phyloP scores from a whole-genome alignment of 2,797 vertebrate species.

The Pampus argenteus region DNA sequence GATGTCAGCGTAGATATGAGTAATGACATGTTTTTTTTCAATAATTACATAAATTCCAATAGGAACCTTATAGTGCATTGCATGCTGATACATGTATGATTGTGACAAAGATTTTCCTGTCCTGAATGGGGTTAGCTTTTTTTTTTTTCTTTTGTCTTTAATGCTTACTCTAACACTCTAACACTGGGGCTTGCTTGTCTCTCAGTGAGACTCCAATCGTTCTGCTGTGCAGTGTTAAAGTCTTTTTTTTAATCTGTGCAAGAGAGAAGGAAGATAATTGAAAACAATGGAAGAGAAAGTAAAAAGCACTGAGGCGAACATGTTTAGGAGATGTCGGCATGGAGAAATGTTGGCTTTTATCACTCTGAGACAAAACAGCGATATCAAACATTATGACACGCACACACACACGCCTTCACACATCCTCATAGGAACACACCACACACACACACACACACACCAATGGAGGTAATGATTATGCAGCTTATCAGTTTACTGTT shows the following conservation, averaged over 20 bases:
- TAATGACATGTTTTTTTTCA: too few relatives aligned
- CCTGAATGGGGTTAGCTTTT: not conserved
- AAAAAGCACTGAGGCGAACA: conserved; percentile 56
- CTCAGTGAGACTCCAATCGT: conserved; percentile 46
- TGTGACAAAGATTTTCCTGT: too few relatives aligned
- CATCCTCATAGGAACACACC: not conserved
- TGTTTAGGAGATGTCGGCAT: conserved; percentile 33
- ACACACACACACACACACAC: not conserved
- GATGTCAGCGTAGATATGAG: too few relatives aligned
- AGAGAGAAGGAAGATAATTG: conserved; percentile 73
- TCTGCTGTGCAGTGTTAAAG: conserved; percentile 37
- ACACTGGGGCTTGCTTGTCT: conserved; percentile 30
- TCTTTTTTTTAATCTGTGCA: conserved; percentile 61
- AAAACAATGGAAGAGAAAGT: conserved; percentile 69
- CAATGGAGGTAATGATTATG: conserved; percentile 27
- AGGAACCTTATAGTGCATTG: too few relatives aligned
- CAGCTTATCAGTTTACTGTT: conserved; percentile 53
- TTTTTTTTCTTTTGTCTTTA: conserved; percentile 5
- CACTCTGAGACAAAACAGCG: conserved; percentile 49
- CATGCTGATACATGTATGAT: too few relatives aligned
- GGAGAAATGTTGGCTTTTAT: conserved; percentile 65
- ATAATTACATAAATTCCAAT: too few relatives aligned
- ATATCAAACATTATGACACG: conserved; percentile 58
- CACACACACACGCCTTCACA: conserved; percentile 13
- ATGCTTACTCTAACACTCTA: conserved; percentile 13